A percentile compares a stretch with the other conserved stretches of the same genome.
These are phyloP conservation scores for Psittacus erithacus DNA, from an alignment of 2,113 vertebrate genomes.

Conservation along the genomic window DNA sequence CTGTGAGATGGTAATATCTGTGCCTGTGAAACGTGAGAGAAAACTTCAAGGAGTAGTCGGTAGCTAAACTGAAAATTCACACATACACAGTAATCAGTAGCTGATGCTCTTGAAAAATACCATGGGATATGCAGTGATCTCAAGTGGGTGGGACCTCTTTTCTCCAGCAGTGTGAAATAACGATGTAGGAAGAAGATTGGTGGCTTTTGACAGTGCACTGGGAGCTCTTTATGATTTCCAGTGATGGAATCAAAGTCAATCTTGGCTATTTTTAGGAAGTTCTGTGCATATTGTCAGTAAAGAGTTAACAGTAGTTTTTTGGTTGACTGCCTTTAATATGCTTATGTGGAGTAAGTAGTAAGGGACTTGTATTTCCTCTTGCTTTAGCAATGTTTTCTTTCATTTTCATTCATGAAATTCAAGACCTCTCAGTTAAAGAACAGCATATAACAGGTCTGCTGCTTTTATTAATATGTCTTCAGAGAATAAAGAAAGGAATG, in stretches of 20 bases:
- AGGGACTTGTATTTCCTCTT: slow-evolving; percentile 27
- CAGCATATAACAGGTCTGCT: background rate
- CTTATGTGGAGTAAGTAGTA: background rate
- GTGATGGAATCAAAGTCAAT: background rate
- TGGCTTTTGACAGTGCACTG: background rate
- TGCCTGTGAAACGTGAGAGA: background rate
- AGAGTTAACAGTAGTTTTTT: background rate
- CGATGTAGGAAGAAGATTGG: background rate
- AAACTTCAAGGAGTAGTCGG: background rate
- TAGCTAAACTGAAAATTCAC: background rate
- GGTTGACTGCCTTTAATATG: background rate
- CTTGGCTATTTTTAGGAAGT: background rate
- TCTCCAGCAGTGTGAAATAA: background rate
- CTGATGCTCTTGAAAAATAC: background rate
- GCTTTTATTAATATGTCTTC: slow-evolving; percentile 9
- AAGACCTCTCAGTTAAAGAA: background rate
- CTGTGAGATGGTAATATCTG: background rate
- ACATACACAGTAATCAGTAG: background rate
- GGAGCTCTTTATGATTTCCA: background rate
- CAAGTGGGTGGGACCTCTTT: background rate
- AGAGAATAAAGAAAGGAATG: background rate
- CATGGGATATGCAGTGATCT: background rate
- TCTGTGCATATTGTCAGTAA: background rate
- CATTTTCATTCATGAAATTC: slow-evolving; percentile 40
- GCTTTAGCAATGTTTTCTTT: slow-evolving; percentile 31